Evolutionary conservation across 2,888 invertebrate genomes (phyloP), one percentile per base, ranked within the genome.

Genomic region (Machimus rusticus): DNA sequence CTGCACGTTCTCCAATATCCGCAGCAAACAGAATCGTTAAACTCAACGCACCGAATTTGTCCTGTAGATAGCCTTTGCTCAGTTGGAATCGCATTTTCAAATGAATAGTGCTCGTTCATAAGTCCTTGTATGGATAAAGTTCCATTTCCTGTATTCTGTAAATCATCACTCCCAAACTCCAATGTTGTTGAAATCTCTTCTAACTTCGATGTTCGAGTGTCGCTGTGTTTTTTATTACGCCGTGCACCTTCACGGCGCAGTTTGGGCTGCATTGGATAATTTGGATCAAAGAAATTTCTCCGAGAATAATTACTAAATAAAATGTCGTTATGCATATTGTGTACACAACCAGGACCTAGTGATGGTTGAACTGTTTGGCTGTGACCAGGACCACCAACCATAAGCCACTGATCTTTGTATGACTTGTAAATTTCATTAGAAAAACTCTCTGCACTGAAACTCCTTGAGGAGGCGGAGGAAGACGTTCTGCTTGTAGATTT

Each of bases 401-500:
- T 91, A 92, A 94, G 88, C 92, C 92, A 93, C 3, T 92, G 90
- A 90, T 89, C 89, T 77, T 89, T 89, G 76, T 84, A 89, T 9
- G 91, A 91, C 89, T 91, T 92, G 86, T 92, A 92, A 66, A 92
- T 91, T 81, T 92, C 93, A 12, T 92, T 91, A 0, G 91, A 91
- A 92, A 93, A 91, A 92, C 94, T 92, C 93, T 94, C 90, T 92
- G 92, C 89, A 92, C 94, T 93, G 92, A 94, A 90, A 93, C 95
- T 93, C 93, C 93, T 91, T 92, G 94, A 92, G 91, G 95, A 92
- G 92, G 94, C 91, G 12, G 95, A 94, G 12, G 95, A 94, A 46
- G 95, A 95, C 89, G 94, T 94, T 91, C 90, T 94, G 91, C 92
- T 94, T 91, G 89, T 93, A 93, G 92, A 93, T 93, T 96, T 96